Conservation (phyloP, 1,140 invertebrate species). For the Caenorhabditis brenneri region DNA sequence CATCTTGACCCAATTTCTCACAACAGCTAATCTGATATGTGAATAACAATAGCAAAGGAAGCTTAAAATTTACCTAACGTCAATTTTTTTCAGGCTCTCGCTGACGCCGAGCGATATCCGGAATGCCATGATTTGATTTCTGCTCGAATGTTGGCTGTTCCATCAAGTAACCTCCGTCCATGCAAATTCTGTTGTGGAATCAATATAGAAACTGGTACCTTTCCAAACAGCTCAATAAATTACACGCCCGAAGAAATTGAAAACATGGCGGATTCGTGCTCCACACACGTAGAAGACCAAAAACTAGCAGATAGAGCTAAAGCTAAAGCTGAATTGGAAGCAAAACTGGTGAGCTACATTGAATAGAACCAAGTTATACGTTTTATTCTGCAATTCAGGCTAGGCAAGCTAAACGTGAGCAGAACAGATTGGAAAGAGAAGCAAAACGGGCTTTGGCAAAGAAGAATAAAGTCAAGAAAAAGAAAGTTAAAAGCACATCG, state of each 20-base stretch:
- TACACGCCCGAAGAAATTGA: neutral
- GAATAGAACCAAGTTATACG: neutral
- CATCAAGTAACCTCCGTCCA: neutral
- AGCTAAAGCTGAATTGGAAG: neutral
- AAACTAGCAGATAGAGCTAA: neutral
- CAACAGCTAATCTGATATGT: no score
- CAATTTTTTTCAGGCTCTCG: neutral
- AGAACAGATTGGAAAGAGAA: neutral
- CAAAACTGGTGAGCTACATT: neutral
- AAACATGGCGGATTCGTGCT: neutral
- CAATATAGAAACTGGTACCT: neutral
- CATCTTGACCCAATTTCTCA: no score
- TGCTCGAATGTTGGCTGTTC: neutral
- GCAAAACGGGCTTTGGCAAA: neutral
- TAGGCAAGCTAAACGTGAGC: neutral
- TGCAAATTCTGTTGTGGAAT: neutral
- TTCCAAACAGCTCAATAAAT: neutral
- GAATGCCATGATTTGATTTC: neutral
- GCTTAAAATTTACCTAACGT: no score
- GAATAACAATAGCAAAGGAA: no score
- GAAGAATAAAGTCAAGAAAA: neutral
- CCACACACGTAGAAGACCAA: neutral
- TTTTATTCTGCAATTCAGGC: neutral
- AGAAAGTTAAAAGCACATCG: neutral
- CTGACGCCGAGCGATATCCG: neutral